These are phyloP conservation scores for Myathropa florea DNA, from an alignment of 2,888 invertebrate species.

Conservation along the genomic window DNA sequence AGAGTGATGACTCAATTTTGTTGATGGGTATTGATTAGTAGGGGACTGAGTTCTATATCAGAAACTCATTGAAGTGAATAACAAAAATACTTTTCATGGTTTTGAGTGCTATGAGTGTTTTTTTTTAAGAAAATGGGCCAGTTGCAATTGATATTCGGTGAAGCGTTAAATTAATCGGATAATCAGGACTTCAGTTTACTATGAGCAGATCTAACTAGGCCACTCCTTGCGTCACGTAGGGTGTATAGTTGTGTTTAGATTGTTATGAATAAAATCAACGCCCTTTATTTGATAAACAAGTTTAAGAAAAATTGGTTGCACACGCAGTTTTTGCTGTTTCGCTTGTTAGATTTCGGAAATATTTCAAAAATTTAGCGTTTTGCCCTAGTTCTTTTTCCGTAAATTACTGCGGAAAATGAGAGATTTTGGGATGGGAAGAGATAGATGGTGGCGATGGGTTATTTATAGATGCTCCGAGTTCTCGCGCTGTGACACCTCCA, in stretches of 20 bases:
- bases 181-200: conserved; percentile 29
- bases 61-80: background rate
- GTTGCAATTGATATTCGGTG: background rate
- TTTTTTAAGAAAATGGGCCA: background rate
- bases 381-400: conserved; percentile 53
- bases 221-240: conserved; percentile 49
- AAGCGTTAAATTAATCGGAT: conserved; percentile 17
- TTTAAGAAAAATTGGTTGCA: background rate
- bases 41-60: background rate
- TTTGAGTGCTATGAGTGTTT: background rate
- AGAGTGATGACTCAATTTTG: conserved; percentile 54
- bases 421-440: conserved; percentile 42
- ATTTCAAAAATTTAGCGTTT: conserved; percentile 20
- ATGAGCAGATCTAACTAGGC: conserved; percentile 36
- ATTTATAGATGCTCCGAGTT: conserved; percentile 53
- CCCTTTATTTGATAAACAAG: conserved; percentile 24
- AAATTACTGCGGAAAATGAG: conserved; percentile 47
- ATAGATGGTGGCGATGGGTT: conserved; percentile 32
- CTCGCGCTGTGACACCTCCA: conserved; percentile 56
- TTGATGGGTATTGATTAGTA: conserved; percentile 54
- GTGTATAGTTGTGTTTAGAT: conserved; percentile 19
- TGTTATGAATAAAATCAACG: conserved; percentile 36
- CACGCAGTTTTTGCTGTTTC: background rate
- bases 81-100: background rate
- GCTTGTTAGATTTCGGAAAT: conserved; percentile 29